Conservation (phyloP, 35 echinoderm and acorn worm species). For the Nesometra sesokonis region DNA sequence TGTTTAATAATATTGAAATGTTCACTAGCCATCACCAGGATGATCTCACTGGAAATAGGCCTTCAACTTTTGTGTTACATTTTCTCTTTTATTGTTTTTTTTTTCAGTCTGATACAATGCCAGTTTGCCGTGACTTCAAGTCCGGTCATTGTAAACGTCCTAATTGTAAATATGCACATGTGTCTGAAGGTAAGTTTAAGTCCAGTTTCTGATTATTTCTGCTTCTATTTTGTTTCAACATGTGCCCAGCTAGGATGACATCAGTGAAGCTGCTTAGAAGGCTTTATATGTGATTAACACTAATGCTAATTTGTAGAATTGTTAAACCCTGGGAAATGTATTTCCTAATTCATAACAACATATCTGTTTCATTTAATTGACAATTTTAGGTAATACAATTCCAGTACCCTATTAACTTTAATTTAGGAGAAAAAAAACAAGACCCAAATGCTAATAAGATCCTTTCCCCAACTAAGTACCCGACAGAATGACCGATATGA, state of each 20-base stretch:
- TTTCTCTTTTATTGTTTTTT: too few species aligned
- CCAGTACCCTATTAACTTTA: too few species aligned
- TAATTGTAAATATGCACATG: constrained; percentile 94
- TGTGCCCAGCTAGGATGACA: background rate
- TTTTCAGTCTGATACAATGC: constrained; percentile 71
- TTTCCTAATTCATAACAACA: background rate
- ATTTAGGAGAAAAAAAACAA: too few species aligned
- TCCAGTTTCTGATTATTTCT: background rate
- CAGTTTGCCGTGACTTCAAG: constrained; percentile 98
- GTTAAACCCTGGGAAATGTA: background rate
- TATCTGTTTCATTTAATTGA: background rate
- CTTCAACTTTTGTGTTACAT: too few species aligned
- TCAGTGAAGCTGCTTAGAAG: background rate
- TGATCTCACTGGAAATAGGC: too few species aligned
- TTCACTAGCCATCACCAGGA: too few species aligned
- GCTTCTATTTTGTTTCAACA: background rate
- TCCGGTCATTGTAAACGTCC: constrained; percentile 96
- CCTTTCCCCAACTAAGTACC: too few species aligned
- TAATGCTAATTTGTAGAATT: background rate
- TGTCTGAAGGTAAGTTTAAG: constrained; percentile 78
- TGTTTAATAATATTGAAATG: too few species aligned
- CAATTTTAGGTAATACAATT: too few species aligned
- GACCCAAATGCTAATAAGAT: too few species aligned
- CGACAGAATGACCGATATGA: too few species aligned
- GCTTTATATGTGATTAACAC: background rate